Conservation (phyloP, 2,113 vertebrate species). For the Neogobius melanostomus region DNA sequence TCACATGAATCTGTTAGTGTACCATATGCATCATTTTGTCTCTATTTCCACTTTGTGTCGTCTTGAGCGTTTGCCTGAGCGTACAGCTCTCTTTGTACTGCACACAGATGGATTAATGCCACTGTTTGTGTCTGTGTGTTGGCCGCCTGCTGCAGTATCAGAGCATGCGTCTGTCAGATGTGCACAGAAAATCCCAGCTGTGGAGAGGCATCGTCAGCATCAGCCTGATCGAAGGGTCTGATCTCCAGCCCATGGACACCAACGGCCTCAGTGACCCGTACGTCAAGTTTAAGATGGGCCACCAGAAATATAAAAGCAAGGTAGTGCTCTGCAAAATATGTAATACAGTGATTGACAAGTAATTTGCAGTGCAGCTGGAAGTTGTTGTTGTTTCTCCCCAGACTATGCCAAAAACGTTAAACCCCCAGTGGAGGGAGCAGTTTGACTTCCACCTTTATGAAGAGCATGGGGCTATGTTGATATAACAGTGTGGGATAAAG, state of each 20-base stretch:
- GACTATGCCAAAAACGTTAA: conserved; percentile 93
- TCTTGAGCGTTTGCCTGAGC: conserved; percentile 19
- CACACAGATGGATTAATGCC: not conserved
- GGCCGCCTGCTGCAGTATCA: conserved; percentile 76
- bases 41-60: conserved; percentile 36
- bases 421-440: conserved; percentile 97
- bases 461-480: conserved; percentile 91
- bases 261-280: conserved; percentile 95
- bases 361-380: not conserved
- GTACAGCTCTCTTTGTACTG: not conserved
- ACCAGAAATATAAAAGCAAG: conserved; percentile 99
- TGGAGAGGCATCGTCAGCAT: conserved; percentile 97
- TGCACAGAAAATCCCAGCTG: conserved; percentile 91
- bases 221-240: conserved; percentile 88
- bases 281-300: conserved; percentile 91
- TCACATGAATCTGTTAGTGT: too few relatives aligned
- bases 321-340: conserved; percentile 63
- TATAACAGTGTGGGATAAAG: conserved; percentile 97
- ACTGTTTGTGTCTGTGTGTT: conserved; percentile 13
- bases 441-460: conserved; percentile 98
- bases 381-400: conserved; percentile 46
- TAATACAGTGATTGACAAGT: not conserved
- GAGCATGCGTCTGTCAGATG: conserved; percentile 90
- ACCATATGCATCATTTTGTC: not conserved
- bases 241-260: conserved; percentile 90